A percentile compares a stretch with the other conserved stretches of the same genome.
Evolutionary conservation across 2,888 invertebrate genomes (phyloP).

Genomic region (Odiellus spinosus): DNA sequence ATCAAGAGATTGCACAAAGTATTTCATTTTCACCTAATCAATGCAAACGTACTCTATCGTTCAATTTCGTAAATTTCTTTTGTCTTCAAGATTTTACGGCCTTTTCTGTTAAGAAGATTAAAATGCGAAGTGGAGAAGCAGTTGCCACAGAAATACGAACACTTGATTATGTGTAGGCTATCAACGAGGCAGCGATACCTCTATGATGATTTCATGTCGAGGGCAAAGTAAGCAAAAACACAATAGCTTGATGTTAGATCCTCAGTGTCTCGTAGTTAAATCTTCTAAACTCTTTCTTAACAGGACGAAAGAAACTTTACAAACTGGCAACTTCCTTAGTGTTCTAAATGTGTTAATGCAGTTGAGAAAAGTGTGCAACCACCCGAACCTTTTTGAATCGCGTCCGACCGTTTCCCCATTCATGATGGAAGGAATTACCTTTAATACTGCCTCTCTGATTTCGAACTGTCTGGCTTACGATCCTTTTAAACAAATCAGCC

Average conservation of each 20-base stretch:
- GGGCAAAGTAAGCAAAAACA: constrained; percentile 62
- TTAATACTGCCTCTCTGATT: constrained; percentile 51
- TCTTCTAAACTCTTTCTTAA: constrained; percentile 16
- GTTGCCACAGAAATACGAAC: constrained; percentile 91
- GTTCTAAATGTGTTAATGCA: constrained; percentile 96
- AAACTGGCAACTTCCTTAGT: constrained; percentile 79
- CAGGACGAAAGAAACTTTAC: constrained; percentile 83
- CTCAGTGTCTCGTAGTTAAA: constrained; percentile 7
- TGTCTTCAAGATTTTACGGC: constrained; percentile 55
- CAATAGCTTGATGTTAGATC: constrained; percentile 4
- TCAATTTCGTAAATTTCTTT: too few species aligned
- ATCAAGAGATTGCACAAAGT: constrained; percentile 80
- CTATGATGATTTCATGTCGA: constrained; percentile 98
- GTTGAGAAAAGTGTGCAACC: constrained; percentile 91
- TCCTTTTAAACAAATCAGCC: constrained; percentile 52
- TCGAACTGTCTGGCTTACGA: constrained; percentile 53
- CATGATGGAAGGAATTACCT: constrained; percentile 59
- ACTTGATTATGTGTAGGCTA: constrained; percentile 78
- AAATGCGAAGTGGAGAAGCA: constrained; percentile 94
- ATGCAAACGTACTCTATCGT: too few species aligned
- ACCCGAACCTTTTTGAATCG: constrained; percentile 94
- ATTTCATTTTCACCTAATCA: constrained; percentile 22
- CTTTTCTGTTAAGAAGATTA: constrained; percentile 77
- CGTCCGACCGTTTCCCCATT: constrained; percentile 88
- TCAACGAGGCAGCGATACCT: constrained; percentile 90